phyloP scores from a whole-genome alignment of 2,113 vertebrate species.

The Strigops habroptila region DNA sequence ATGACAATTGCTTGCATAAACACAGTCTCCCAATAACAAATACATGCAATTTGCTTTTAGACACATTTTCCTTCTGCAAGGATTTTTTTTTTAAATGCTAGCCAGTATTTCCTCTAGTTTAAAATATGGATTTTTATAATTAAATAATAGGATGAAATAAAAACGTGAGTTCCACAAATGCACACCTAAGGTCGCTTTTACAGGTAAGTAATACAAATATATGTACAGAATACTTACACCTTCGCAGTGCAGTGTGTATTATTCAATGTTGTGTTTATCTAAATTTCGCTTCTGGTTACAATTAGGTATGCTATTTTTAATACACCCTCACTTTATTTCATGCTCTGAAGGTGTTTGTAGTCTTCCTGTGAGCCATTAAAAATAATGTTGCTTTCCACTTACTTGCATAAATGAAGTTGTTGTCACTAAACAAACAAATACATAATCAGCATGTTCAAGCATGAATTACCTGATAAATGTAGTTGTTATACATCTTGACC shows the following conservation, averaged over 20 bases:
- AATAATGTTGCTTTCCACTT: neutral
- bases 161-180: neutral
- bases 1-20: slow-evolving; percentile 92
- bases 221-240: neutral
- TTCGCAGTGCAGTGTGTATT: neutral
- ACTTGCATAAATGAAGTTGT: neutral
- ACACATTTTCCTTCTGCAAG: neutral
- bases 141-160: neutral
- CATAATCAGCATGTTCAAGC: neutral
- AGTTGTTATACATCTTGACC: neutral
- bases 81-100: neutral
- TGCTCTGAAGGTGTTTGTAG: neutral
- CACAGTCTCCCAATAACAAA: slow-evolving; percentile 70
- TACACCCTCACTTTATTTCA: neutral
- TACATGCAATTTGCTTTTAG: slow-evolving; percentile 41
- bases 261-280: neutral
- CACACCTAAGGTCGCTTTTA: neutral
- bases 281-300: neutral
- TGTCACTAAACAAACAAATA: neutral
- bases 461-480: neutral
- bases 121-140: neutral
- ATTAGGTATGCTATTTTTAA: neutral
- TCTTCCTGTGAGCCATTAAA: neutral
- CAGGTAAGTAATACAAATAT: neutral
- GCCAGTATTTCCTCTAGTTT: neutral